phyloP scores from a whole-genome alignment of 2,113 vertebrate genomes.

The Deroptyus accipitrinus region DNA sequence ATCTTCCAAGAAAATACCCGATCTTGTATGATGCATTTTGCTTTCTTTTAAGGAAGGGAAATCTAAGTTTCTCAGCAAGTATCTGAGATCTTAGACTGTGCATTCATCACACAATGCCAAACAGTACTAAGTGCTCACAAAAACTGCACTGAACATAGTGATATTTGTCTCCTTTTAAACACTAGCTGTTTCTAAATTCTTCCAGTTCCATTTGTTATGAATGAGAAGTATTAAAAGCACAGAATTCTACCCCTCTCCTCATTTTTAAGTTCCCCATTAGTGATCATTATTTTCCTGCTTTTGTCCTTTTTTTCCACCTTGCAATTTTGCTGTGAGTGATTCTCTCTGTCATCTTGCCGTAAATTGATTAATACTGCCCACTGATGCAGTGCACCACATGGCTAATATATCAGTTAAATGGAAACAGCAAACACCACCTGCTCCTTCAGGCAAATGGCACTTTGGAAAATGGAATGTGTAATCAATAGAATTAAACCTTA shows the following conservation, averaged over 20 bases:
- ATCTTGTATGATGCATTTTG: background rate
- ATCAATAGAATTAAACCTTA: constrained; percentile 87
- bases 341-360: constrained; percentile 82
- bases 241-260: background rate
- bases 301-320: constrained; percentile 71
- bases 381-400: constrained; percentile 84
- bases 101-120: background rate
- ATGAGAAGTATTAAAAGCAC: constrained; percentile 53
- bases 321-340: constrained; percentile 79
- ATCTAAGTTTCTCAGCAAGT: background rate
- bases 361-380: constrained; percentile 85
- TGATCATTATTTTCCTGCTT: constrained; percentile 73
- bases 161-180: constrained; percentile 39
- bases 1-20: background rate
- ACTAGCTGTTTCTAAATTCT: constrained; percentile 39
- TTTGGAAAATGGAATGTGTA: constrained; percentile 87
- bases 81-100: background rate
- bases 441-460: constrained; percentile 86
- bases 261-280: constrained; percentile 62
- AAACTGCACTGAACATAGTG: background rate
- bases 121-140: background rate
- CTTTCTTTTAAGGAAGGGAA: background rate
- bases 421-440: constrained; percentile 87
- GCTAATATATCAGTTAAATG: constrained; percentile 89
- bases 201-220: constrained; percentile 50